Conservation (phyloP, 2,797 vertebrate genomes). For the Chelidonichthys spinosus region DNA sequence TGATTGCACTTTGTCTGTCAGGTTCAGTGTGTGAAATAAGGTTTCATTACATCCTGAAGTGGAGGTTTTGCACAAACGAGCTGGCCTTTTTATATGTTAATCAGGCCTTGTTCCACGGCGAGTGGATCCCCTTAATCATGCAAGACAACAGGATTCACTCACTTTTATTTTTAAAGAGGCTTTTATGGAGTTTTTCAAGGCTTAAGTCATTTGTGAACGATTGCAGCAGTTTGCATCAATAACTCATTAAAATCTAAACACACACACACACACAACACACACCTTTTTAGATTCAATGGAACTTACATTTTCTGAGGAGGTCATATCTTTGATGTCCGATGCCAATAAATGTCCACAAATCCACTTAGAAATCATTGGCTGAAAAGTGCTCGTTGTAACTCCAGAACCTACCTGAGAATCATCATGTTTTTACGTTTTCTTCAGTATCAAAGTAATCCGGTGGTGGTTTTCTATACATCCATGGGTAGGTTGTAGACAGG, state of each 20-base stretch:
- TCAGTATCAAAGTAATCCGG: background rate
- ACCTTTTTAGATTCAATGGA: background rate
- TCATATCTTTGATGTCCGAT: background rate
- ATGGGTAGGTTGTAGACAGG: background rate
- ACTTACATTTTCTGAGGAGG: background rate
- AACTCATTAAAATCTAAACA: background rate
- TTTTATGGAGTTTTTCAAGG: background rate
- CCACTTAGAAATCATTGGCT: background rate
- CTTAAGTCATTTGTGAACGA: background rate
- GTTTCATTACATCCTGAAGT: constrained; percentile 47
- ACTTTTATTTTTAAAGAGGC: constrained; percentile 1
- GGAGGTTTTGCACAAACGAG: constrained; percentile 13
- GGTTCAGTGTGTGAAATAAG: constrained; percentile 36
- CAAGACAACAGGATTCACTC: constrained; percentile 5
- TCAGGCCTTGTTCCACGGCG: constrained; percentile 36
- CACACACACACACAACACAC: background rate
- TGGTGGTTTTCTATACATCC: background rate
- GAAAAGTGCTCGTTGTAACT: background rate
- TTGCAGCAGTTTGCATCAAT: background rate
- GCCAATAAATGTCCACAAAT: background rate
- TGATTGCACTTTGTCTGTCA: constrained; percentile 53
- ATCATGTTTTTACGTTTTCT: background rate
- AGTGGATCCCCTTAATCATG: constrained; percentile 19
- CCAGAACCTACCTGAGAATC: background rate
- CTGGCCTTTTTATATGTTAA: constrained; percentile 54